phyloP scores from a whole-genome alignment of 2,113 vertebrate genomes.

The Xenopus tropicalis region UCB_Xtro_10.0 CM004446.2:71600501-71601000 shows the following conservation, averaged over 20 bases:
- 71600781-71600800: background rate
- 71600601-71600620: no score
- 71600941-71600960: background rate
- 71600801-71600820: no score
- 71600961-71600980: no score
- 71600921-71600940: background rate
- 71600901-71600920: background rate
- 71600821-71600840: background rate
- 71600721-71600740: no score
- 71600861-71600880: background rate
- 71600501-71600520: conserved; percentile 44
- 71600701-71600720: no score
- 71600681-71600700: no score
- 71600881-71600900: background rate
- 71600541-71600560: conserved; percentile 20
- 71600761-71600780: no score
- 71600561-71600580: conserved; percentile 17
- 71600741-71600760: no score
- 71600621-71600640: no score
- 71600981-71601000: no score
- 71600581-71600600: background rate
- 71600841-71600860: background rate
- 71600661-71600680: no score
- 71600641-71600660: no score
- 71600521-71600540: conserved; percentile 38